phyloP scores from a whole-genome alignment of 2,797 vertebrate genomes.

The Syncerus caffer region DNA sequence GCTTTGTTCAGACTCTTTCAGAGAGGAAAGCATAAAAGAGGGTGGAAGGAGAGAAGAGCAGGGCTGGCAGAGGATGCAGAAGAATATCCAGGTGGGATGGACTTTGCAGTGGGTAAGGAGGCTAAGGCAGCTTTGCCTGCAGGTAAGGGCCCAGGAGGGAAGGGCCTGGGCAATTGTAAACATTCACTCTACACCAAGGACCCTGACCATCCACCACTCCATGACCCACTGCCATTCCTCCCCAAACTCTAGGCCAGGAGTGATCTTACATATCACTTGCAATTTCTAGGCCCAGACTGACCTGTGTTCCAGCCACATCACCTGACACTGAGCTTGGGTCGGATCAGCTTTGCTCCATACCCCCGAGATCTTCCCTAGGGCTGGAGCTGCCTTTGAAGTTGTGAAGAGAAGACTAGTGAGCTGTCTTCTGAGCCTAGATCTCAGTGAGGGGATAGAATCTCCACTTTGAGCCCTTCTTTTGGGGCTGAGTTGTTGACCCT shows the following conservation, averaged over 20 bases:
- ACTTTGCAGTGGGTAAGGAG: neutral
- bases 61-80: neutral
- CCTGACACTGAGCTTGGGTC: neutral
- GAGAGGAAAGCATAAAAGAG: neutral
- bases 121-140: neutral
- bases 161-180: neutral
- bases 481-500: conserved; percentile 38
- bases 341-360: neutral
- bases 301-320: neutral
- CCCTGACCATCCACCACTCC: neutral
- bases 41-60: neutral
- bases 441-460: conserved; percentile 1
- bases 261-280: neutral
- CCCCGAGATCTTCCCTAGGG: neutral
- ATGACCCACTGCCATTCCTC: neutral
- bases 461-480: neutral
- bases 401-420: conserved; percentile 60
- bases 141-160: neutral
- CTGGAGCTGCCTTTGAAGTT: conserved; percentile 60
- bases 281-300: neutral
- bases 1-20: neutral
- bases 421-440: conserved; percentile 27
- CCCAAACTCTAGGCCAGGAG: neutral
- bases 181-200: neutral
- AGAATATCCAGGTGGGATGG: neutral